These are phyloP conservation scores for Balearica regulorum DNA, from an alignment of 2,797 vertebrate species.

Conservation along the genomic window DNA sequence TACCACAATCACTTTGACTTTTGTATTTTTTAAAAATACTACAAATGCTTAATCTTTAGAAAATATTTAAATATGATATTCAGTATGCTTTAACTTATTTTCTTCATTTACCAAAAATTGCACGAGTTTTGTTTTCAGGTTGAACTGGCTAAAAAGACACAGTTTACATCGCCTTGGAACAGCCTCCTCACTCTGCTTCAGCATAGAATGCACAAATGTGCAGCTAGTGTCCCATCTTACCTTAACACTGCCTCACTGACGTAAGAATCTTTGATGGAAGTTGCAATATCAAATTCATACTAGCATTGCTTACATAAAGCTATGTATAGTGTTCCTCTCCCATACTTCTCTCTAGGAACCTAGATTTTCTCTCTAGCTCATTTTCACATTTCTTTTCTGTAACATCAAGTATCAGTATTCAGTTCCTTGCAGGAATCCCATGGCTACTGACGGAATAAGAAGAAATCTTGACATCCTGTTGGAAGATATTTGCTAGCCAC, in stretches of 20 bases:
- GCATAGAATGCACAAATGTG: neutral
- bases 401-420: neutral
- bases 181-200: neutral
- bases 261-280: neutral
- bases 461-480: neutral
- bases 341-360: neutral
- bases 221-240: neutral
- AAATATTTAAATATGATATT: neutral
- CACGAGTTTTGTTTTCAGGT: neutral
- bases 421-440: neutral
- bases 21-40: neutral
- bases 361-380: neutral
- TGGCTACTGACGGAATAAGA: neutral
- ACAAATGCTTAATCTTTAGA: neutral
- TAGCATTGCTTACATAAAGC: neutral
- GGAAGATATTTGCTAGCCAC: neutral
- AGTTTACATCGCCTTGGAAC: neutral
- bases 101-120: neutral
- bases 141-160: neutral
- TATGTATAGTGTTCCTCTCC: neutral
- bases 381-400: neutral
- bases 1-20: neutral
- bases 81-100: neutral
- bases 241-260: neutral
- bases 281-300: neutral